Evolutionary conservation across 2,113 vertebrate genomes (phyloP).

Genomic region (Thomomys bottae): DNA sequence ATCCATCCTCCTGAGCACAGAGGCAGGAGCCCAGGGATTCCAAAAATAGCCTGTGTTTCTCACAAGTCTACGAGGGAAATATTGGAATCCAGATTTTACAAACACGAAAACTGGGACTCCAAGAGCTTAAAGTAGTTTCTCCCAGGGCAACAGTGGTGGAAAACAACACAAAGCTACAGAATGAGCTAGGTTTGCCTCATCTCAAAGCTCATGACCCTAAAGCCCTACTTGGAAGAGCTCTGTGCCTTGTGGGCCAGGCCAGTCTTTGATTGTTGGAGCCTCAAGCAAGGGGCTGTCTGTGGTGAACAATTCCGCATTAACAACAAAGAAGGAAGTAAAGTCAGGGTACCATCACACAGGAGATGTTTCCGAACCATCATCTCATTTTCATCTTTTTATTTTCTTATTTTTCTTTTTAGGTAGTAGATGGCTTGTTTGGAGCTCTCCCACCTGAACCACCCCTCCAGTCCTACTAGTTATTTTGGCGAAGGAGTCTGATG

Average conservation of each 20-base stretch:
- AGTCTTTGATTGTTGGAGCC: neutral
- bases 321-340: conserved; percentile 12
- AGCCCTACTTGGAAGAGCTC: neutral
- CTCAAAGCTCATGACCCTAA: neutral
- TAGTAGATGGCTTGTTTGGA: too few relatives aligned
- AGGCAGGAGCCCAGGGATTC: neutral
- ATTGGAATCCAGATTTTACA: conserved; percentile 19
- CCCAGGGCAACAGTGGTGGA: neutral
- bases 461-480: too few relatives aligned
- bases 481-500: too few relatives aligned
- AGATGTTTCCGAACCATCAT: neutral
- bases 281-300: neutral
- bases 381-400: neutral
- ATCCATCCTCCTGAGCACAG: neutral
- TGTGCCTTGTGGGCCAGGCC: neutral
- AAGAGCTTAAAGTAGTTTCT: neutral
- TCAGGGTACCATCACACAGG: neutral
- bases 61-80: neutral
- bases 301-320: neutral
- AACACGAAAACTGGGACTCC: neutral
- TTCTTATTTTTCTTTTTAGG: too few relatives aligned
- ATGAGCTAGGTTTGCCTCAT: neutral
- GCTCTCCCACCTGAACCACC: too few relatives aligned
- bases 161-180: neutral
- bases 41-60: neutral